Base-by-base conservation (phyloP, 1,140 invertebrate species). In the Onthophagus taurus region DNA sequence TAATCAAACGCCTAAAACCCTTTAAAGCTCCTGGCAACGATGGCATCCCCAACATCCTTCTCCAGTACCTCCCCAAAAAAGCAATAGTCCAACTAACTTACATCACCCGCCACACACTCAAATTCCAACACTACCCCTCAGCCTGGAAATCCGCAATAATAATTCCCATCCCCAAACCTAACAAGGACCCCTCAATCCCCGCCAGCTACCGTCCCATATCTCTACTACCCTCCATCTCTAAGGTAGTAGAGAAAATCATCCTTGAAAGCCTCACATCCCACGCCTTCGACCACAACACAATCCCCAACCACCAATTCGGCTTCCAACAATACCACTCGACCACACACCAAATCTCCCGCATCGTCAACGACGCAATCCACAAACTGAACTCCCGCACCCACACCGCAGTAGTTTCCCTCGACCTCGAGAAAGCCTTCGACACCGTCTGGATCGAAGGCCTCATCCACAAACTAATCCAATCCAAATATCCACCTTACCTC, bases 391-490 rank as follows among this genome's bases (percentile, higher is more conserved):
- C 51, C 47, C 44, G 39, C 9, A 31, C 44, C 1, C 17, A 38
- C 18, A 59, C 56, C 12, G 31, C 29, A 12, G 38, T 54, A 18
- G 14, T 52, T 2, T 42, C 56, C 13, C 42, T 64, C 2, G 59
- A 64, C 26, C 48, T 61, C 12, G 51, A 59, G 34, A 60, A 60
- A 36, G 61, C 61, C 3, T 63, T 63, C 39, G 60, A 64, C 42
- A 50, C 30, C 38, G 58, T 61, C 2, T 62, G 59, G 58, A 53
- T 53, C 12, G 31, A 51, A 4, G 60, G 53, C 12, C 37, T 64
- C 1, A 34, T 61, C 1, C 50, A 53, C 29, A 64, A 63, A 51
- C 24, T 61, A 7, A 42, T 50, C 17, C 18, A 21, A 33, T 24
- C 5, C 11, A 44, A 47, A 36, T 44, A 52, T 21, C 43, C 44